phyloP scores from a whole-genome alignment of 2,888 invertebrate species.

The Griposia aprilina region DNA sequence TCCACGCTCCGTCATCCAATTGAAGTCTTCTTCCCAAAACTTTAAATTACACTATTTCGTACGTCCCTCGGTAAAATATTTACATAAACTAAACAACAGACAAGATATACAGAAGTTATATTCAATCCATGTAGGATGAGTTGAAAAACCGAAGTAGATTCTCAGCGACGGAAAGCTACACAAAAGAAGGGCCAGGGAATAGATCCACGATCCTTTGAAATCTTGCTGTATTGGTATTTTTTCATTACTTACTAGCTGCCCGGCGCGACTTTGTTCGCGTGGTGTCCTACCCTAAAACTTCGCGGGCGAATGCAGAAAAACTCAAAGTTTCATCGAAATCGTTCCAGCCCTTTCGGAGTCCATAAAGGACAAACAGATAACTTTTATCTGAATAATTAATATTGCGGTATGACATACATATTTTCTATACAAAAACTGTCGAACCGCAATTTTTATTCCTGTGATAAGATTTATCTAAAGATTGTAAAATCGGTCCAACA shows the following conservation, averaged over 20 bases:
- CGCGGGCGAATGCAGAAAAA: too few relatives aligned
- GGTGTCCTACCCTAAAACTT: too few relatives aligned
- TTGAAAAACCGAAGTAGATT: neutral
- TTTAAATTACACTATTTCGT: conserved; percentile 34
- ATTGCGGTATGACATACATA: neutral
- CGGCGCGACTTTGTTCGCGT: too few relatives aligned
- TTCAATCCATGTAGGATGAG: neutral
- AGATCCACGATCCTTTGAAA: neutral
- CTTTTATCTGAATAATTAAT: neutral
- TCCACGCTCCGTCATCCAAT: conserved; percentile 20
- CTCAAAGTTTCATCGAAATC: too few relatives aligned
- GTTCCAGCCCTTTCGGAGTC: too few relatives aligned
- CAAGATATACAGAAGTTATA: conserved; percentile 32
- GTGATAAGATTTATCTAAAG: neutral
- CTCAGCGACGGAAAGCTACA: neutral
- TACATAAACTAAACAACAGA: neutral
- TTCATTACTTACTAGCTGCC: too few relatives aligned
- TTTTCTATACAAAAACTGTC: too few relatives aligned
- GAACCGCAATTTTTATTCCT: neutral
- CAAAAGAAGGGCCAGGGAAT: neutral
- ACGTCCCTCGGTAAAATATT: conserved; percentile 35
- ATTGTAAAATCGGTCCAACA: neutral
- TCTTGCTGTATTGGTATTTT: neutral
- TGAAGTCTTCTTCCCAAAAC: conserved; percentile 20
- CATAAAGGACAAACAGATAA: neutral